Percentiles rank a stretch among this genome's conserved stretches.
Evolutionary conservation across 2,113 vertebrate species (phyloP).

Genomic region (Erythrolamprus reginae): DNA sequence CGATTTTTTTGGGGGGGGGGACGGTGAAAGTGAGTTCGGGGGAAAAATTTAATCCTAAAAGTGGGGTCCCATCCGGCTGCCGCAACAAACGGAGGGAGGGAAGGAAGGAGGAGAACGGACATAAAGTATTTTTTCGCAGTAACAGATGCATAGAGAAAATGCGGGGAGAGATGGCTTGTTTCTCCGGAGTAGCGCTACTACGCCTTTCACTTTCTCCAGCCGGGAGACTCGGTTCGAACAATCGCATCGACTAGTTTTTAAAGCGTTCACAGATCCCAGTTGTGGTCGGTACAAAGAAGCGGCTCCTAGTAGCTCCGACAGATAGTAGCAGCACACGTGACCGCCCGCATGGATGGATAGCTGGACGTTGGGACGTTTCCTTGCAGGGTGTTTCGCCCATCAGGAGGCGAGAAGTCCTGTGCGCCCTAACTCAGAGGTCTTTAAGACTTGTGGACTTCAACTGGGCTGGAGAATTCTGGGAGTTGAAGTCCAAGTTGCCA

Average conservation of each 20-base stretch:
- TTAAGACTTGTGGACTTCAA: no score
- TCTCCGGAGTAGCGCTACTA: not conserved
- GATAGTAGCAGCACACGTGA: not conserved
- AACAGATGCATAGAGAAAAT: not conserved
- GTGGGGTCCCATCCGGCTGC: not conserved
- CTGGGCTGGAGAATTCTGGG: no score
- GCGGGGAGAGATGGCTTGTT: not conserved
- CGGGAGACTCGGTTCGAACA: not conserved
- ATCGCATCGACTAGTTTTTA: not conserved
- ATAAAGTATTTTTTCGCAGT: not conserved
- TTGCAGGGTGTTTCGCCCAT: not conserved
- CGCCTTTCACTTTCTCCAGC: not conserved
- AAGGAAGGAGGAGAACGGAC: not conserved
- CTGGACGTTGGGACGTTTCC: not conserved
- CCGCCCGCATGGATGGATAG: not conserved
- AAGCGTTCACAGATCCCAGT: not conserved
- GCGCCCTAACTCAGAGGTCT: not conserved
- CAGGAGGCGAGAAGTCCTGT: not conserved
- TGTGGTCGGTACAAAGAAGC: not conserved
- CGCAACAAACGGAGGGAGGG: not conserved
- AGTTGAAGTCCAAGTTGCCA: no score
- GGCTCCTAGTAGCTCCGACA: no score
- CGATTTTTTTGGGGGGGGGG: not conserved
- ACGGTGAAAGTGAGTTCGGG: not conserved
- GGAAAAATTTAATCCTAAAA: not conserved